A percentile compares a stretch with the other conserved stretches of the same genome.
Evolutionary conservation across 2,113 vertebrate genomes (phyloP).

Genomic region (Oryzias javanicus): DNA sequence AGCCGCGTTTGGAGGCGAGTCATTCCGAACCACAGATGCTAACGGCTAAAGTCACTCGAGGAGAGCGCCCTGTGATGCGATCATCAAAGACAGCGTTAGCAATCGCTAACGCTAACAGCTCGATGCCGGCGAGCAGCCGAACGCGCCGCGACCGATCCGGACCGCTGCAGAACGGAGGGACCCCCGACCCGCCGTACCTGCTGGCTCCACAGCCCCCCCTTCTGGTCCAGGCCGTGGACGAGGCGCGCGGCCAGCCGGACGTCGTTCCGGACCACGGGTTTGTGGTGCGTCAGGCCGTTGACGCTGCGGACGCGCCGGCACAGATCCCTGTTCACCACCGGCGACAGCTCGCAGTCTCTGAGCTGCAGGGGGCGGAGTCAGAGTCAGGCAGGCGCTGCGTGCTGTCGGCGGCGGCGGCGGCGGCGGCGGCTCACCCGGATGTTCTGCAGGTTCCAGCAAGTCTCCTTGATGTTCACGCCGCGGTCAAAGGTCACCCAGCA

Average conservation of each 20-base stretch:
- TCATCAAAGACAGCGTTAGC: no score
- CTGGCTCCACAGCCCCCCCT: constrained; percentile 81
- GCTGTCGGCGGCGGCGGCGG: neutral
- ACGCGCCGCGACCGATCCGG: no score
- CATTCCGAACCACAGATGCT: no score
- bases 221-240: constrained; percentile 84
- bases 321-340: constrained; percentile 88
- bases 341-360: constrained; percentile 86
- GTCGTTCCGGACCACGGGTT: constrained; percentile 85
- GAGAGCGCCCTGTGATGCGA: no score
- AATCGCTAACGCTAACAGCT: no score
- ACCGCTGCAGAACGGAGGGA: no score
- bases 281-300: constrained; percentile 87
- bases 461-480: constrained; percentile 90
- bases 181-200: constrained; percentile 26
- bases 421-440: constrained; percentile 74
- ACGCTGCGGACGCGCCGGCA: constrained; percentile 83
- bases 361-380: constrained; percentile 67
- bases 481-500: constrained; percentile 92
- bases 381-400: no score
- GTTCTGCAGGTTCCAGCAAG: constrained; percentile 91
- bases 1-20: no score
- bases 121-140: no score
- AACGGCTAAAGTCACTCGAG: no score
- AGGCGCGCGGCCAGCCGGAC: constrained; percentile 86